phyloP scores from a whole-genome alignment of 2,888 invertebrate species.

The Phaonia tiefii region DNA sequence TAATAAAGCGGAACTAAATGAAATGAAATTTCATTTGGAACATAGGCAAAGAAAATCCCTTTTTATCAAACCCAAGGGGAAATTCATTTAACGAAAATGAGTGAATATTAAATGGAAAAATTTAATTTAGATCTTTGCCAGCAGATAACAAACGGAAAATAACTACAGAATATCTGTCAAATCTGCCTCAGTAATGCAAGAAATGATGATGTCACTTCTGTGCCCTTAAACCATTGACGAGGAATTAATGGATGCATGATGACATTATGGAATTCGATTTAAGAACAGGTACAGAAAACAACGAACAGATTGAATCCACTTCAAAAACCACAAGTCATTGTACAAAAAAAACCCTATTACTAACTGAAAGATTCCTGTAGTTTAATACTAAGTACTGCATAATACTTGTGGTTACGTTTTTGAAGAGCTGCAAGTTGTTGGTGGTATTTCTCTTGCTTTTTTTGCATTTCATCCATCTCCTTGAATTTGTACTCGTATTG shows the following conservation, averaged over 20 bases:
- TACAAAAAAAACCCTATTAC: too few relatives aligned
- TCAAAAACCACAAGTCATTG: too few relatives aligned
- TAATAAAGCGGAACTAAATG: slow-evolving; percentile 69
- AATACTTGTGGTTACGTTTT: neutral
- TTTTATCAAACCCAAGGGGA: too few relatives aligned
- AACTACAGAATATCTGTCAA: slow-evolving; percentile 15
- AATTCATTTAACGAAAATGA: too few relatives aligned
- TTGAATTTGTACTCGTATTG: neutral
- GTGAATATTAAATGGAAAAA: slow-evolving; percentile 12
- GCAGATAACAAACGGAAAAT: slow-evolving; percentile 7
- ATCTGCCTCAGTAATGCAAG: neutral
- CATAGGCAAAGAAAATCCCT: neutral
- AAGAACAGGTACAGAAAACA: slow-evolving; percentile 17
- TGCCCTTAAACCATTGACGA: too few relatives aligned
- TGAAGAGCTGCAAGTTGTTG: neutral
- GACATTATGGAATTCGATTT: slow-evolving; percentile 24
- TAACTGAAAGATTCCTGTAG: too few relatives aligned
- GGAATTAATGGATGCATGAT: neutral
- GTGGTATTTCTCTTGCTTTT: neutral
- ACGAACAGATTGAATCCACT: neutral
- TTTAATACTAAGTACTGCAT: neutral
- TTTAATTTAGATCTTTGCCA: slow-evolving; percentile 1
- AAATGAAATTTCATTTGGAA: slow-evolving; percentile 58
- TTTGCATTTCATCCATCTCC: slow-evolving; percentile 1
- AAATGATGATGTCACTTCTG: neutral